A percentile compares a stretch with the other conserved stretches of the same genome.
Evolutionary conservation across 2,797 vertebrate species (phyloP).

Genomic region (Danio jaintianensis): DNA sequence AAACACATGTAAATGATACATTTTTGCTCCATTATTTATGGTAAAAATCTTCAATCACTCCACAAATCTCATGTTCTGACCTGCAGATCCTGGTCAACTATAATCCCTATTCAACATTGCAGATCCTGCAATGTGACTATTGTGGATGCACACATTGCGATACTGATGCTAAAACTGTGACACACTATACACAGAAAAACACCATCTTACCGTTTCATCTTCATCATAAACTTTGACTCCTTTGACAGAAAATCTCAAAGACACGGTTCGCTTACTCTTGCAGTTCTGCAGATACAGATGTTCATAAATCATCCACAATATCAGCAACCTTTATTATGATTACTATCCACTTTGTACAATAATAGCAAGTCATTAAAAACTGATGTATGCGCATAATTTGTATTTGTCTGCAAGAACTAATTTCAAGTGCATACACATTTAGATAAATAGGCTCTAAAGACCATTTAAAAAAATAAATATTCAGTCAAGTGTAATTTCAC

Average conservation of each 20-base stretch:
- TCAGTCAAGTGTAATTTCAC: background rate
- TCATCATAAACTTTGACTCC: constrained; percentile 92
- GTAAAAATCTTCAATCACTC: too few relatives aligned
- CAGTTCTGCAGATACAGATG: constrained; percentile 74
- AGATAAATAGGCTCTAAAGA: background rate
- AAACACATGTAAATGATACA: too few relatives aligned
- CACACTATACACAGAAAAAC: background rate
- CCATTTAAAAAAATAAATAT: background rate
- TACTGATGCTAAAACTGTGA: too few relatives aligned
- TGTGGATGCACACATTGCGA: too few relatives aligned
- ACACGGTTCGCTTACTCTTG: constrained; percentile 78
- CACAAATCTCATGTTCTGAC: too few relatives aligned
- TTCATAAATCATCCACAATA: background rate
- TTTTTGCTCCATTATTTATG: too few relatives aligned
- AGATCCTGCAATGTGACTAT: too few relatives aligned
- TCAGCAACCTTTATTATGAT: too few relatives aligned
- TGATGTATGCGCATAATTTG: background rate
- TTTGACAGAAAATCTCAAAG: constrained; percentile 90
- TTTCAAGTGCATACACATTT: background rate
- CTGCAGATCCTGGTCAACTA: too few relatives aligned
- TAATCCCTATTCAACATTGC: too few relatives aligned
- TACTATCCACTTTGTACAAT: background rate
- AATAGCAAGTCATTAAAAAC: background rate
- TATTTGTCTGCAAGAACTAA: background rate
- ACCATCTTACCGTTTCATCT: constrained; percentile 83